Base-by-base conservation (phyloP, 2,113 vertebrate species). In the Hippoglossus stenolepis region DNA sequence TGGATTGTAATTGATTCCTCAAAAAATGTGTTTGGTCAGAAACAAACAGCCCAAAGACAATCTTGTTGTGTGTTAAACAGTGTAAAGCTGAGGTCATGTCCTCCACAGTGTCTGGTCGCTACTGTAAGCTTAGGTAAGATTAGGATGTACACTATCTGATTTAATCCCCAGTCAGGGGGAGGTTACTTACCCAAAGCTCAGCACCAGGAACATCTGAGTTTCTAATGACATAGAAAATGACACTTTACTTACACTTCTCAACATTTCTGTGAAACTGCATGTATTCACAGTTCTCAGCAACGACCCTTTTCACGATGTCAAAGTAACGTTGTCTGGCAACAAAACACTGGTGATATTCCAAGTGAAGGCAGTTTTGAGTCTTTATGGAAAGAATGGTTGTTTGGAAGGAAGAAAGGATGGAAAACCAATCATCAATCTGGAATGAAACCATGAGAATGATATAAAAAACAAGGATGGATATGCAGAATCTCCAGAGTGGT, bases 91-190 rank as follows among this genome's bases (percentile, higher is more conserved):
- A 83, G 93, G 89, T 91, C 82, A 77, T 86, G 88, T 87, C 91
- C 90, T 91, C 73, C 63, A 47, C 14, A 7, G 68, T 84, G 90
- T 92, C 89, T 92, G 77, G 72, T 24, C 73, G 49, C 45, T 28
- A 77, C 73, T 60, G 80, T 91, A 90, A 93, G 40, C 85, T 86
- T 69, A 80, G 83, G 40, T 13, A 77, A 89, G 92, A 94, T 94
- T 93, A 93, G 69, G 69, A 86, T 57, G 60, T 83, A 79, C 74
- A 84, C 83, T 31, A 77, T 91, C 87, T 92, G 87, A 86, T 91
- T 92, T 93, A 94, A 93, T 93, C 90, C 79, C 70, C 64, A n/a
- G 71, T 87, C 57, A 73, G 66, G 72, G 66, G 65, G 76, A 70
- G 79, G 76, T 83, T 75, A 82, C 70, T 82, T 67, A 71, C 62